Evolutionary conservation across 2,113 vertebrate genomes (phyloP), one percentile per base, ranked within the genome.

Genomic region (Anarhynchus alexandrinus): DNA sequence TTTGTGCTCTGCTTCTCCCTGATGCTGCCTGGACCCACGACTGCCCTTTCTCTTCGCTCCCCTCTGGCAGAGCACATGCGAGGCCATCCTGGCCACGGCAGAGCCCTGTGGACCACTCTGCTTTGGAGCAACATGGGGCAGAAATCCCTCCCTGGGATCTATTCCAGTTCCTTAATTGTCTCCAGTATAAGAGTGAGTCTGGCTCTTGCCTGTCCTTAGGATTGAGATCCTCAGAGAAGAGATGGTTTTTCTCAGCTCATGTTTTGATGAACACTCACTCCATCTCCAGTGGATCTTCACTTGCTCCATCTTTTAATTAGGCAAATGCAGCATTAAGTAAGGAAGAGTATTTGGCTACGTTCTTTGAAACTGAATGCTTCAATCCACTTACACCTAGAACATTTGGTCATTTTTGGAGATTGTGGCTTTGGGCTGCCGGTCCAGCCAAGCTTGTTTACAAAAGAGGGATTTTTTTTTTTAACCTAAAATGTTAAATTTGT

Each of bases 381-480:
- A 74, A 27, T 92, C 55, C 57, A 51, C 64, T 95, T 62, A 30
- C 2, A 21, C 55, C 69, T 65, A 59, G 80, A 96, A 78, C 52
- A 93, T 54, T 84, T 70, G 86, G 55, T 83, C 40, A 12, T 45
- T 92, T 82, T 64, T 84, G 77, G 69, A 84, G 47, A 26, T 38
- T 54, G 55, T 74, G 81, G 49, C 79, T 92, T 91, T 95, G 66
- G 40, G 58, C 73, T 94, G 77, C 52, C 30, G 27, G 30, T 78
- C 15, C 76, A 67, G 80, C 71, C 42, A 43, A 69, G 32, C 49
- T 83, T 70, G 29, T 86, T 86, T 66, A 38, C 59, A 59, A 74
- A 88, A 47, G 10, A 47, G 23, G 11, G 36, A 11, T 55, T 23
- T 36, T 61, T 34, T 52, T 91, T 77, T 84, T 21, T 19, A 80